Evolutionary conservation across 37 sponge, comb jelly and placozoan species (phyloP).

Genomic region (Haliclona indistincta): DNA sequence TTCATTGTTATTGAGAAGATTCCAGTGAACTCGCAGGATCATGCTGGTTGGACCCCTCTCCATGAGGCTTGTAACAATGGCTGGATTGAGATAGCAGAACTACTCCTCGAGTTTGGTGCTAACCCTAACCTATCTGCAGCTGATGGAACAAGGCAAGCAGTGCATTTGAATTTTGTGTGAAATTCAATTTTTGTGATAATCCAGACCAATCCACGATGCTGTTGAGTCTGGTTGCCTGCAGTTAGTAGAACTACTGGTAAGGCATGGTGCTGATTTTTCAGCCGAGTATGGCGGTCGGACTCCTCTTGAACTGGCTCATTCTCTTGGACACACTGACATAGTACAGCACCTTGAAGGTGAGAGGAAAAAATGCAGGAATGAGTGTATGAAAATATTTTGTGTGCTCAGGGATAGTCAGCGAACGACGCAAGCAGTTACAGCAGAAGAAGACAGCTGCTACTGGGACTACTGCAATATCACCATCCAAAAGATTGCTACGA

Average conservation of each 20-base stretch:
- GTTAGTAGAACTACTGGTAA: slow-evolving; percentile 58
- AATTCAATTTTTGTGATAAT: background rate
- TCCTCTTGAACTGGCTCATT: slow-evolving; percentile 56
- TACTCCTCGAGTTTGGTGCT: slow-evolving; percentile 75
- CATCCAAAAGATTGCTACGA: too few relatives aligned
- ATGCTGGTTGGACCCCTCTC: slow-evolving; percentile 90
- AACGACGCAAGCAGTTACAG: background rate
- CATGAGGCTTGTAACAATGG: slow-evolving; percentile 79
- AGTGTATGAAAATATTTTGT: background rate
- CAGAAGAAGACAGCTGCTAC: background rate
- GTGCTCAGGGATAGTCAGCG: background rate
- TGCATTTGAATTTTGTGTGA: background rate
- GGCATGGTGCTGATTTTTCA: slow-evolving; percentile 64
- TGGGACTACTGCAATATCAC: too few relatives aligned
- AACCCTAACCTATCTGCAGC: slow-evolving; percentile 58
- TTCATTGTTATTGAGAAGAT: slow-evolving; percentile 34
- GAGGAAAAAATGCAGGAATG: background rate
- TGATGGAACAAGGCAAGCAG: slow-evolving; percentile 79
- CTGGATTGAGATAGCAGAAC: slow-evolving; percentile 36
- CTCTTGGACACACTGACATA: slow-evolving; percentile 31
- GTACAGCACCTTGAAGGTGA: slow-evolving; percentile 49
- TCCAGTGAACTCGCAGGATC: slow-evolving; percentile 60
- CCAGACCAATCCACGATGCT: slow-evolving; percentile 90
- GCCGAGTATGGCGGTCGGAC: slow-evolving; percentile 70
- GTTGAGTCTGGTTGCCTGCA: slow-evolving; percentile 62